Base-by-base conservation (phyloP, 1,140 invertebrate genomes). In the Cotesia glomerata region DNA sequence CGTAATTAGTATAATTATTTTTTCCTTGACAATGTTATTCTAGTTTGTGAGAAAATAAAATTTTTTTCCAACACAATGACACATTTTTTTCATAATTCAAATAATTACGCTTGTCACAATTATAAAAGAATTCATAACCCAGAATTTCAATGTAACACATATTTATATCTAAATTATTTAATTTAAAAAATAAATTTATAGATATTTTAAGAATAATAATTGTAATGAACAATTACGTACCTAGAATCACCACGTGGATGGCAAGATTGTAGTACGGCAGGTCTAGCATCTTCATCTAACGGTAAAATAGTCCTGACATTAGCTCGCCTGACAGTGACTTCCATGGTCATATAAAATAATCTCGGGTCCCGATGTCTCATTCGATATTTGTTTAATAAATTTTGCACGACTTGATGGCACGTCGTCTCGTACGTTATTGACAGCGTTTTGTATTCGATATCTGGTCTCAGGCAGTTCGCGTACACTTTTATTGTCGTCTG, bases 321-420 rank as follows among this genome's bases (percentile, higher is more conserved):
- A 1, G 93, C 92, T 68, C 92, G 90, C 26, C 92, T 88, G 14
- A 97, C 93, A 1, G 93, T 93, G 35, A 97, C 95, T 87, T 97
- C 96, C 95, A 97, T 97, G 73, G 94, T 95, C 13, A 97, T 89
- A 85, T 95, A 97, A 87, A 96, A 97, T n/a, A 97, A 89, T 78
- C 95, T 92, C 0, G 95, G 95, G 85, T 97, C 96, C 32, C 95
- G 90, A 83, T 97, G 95, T 76, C 94, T 91, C 94, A 97, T 96
- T 79, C 94, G 91, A 82, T 94, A 97, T 89, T 97, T 97, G 80
- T 93, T 91, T 66, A 97, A 88, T n/a, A 97, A 87, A 58, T 93
- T 92, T 64, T 90, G 87, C 2, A 97, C 94, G 51, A 97, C 92
- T 87, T 97, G 94, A 78, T 93, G 91, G 78, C 95, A 95, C 0